Evolutionary conservation across 2,888 invertebrate species (phyloP), one percentile per base, ranked within the genome.

Genomic region (Ecdyonurus torrentis): DNA sequence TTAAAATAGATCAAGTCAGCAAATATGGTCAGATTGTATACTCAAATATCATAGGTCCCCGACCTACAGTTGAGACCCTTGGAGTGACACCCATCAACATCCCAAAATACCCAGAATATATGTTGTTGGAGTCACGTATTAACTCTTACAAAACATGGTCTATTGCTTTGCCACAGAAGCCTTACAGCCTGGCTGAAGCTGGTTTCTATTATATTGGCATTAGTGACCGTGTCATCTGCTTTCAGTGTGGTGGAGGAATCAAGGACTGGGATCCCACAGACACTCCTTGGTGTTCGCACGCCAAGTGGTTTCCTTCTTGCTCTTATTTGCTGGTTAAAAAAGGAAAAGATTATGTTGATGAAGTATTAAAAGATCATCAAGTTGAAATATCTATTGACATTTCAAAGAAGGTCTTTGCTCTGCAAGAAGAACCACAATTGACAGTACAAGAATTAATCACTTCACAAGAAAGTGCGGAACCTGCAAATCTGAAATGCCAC

Each of bases 201-300:
- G 55, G n/a, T 15, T 22, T 60, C n/a, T 19, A 10, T 24, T 24
- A 25, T 18, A 60, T 23, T 10, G 60, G 22, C n/a, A n/a, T 15
- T 15, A 25, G 58, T 10, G 62, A 62, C 23, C 20, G 25, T 18
- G 55, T 55, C 1, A 18, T 62, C 19, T 62, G 62, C 25, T 62
- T 58, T 58, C 58, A 58, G 22, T 62, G 62, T 25, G 59, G 62
- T 1, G 62, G 62, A 15, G 62, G 62, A 18, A 19, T 62, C 20
- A 62, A 62, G 19, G 58, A 62, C 25, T 62, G 62, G 62, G 58
- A 62, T 2, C 53, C 52, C 25, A 58, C 22, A 22, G 62, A 62
- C 24, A 23, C 55, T 2, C 62, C 62, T 2, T 62, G 55, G 58
- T 25, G 25, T 18, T 55, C 55, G 24, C 62, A 62, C 19, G 62